Base-by-base conservation (phyloP, 2,113 vertebrate species). In the Kryptolebias marmoratus region DNA sequence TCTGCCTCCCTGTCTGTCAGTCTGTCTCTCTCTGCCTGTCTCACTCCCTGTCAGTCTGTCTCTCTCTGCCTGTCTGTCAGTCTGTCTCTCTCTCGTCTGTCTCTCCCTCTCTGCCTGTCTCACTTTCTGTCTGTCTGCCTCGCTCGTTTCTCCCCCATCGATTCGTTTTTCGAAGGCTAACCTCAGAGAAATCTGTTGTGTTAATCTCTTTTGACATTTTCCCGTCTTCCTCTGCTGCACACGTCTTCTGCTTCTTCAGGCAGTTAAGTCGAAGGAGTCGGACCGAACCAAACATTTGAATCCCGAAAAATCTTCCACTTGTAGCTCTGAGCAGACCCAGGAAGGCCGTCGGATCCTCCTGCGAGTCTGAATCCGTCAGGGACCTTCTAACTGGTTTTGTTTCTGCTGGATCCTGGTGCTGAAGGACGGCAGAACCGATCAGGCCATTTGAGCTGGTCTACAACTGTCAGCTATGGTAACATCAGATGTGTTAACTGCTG, bases 161-260 rank as follows among this genome's bases (percentile, higher is more conserved):
- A 50, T 69, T 50, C 63, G 60, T 61, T 61, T 90, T 36, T 78
- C 88, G 80, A 71, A 81, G 72, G 75, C 77, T 77, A 88, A 89
- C 80, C 90, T 90, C 91, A 28, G 68, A 63, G 87, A 88, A 90
- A 89, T 90, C 85, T 39, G 73, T 83, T 76, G 77, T 53, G 65
- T 79, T 90, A 91, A 91, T 91, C 91, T 89, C 90, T 79, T 74
- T 49, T 92, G 90, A 90, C 89, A 92, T 91, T 92, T 91, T 79
- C 80, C 76, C 27, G 77, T 89, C 75, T 78, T 82, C 75, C 76
- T 85, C 71, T 62, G 64, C 73, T 54, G 77, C 69, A 30, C 44
- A 22, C 45, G 72, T 83, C 85, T 83, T 79, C 77, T 54, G 71
- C 76, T 82, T 79, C 75, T 84, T 87, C 77, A 74, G 53, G 74